Percentiles rank a stretch among this genome's conserved stretches.
Evolutionary conservation across 2,797 vertebrate species (phyloP).

Genomic region (Pipistrellus kuhlii): DNA sequence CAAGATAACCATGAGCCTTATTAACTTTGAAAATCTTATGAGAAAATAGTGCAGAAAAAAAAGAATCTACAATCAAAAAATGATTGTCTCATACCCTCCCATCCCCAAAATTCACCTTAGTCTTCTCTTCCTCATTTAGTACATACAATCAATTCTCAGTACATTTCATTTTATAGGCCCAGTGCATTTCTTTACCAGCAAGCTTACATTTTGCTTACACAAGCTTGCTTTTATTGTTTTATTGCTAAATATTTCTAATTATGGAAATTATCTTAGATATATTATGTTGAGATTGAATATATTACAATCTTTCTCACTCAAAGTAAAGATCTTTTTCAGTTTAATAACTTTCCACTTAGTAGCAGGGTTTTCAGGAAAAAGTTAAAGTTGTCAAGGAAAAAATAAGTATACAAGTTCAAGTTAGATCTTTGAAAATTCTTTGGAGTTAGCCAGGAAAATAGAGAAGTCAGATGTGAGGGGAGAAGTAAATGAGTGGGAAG

Average conservation of each 20-base stretch:
- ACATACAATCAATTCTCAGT: not conserved
- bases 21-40: not conserved
- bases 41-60: not conserved
- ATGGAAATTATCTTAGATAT: constrained; percentile 28
- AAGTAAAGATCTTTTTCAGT: constrained; percentile 13
- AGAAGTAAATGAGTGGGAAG: not conserved
- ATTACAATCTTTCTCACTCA: not conserved
- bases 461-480: not conserved
- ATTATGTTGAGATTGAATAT: not conserved
- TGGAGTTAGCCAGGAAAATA: not conserved
- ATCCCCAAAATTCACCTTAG: not conserved
- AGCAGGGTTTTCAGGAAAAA: not conserved
- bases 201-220: not conserved
- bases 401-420: not conserved
- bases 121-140: not conserved
- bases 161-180: not conserved
- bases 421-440: not conserved
- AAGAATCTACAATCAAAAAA: not conserved
- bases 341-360: constrained; percentile 2
- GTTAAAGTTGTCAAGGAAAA: not conserved
- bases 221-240: not conserved
- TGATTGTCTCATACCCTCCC: not conserved
- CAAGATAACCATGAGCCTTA: not conserved
- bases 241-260: not conserved
- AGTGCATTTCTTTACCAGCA: not conserved